These are phyloP conservation scores for Hestina assimilis DNA, from an alignment of 1,140 invertebrate genomes.

Conservation along the genomic window DNA sequence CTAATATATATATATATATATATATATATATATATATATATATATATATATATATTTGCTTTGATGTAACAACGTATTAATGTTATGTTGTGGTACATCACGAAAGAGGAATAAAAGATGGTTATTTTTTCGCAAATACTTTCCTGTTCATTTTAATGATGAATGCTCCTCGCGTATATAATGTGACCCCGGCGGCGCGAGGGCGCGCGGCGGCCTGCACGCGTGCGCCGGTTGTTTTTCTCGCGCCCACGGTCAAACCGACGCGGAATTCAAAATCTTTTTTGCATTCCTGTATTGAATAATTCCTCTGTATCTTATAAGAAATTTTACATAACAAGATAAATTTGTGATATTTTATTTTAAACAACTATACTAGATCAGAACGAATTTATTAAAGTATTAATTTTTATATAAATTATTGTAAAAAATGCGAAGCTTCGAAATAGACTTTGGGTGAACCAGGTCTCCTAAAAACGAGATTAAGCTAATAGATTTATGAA, in stretches of 20 bases:
- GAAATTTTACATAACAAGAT: too few species aligned
- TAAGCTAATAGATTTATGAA: too few species aligned
- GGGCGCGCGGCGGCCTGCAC: constrained; percentile 12
- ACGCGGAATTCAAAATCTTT: constrained; percentile 20
- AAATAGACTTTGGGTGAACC: too few species aligned
- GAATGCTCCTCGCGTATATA: neutral
- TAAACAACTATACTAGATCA: too few species aligned
- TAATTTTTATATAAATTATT: too few species aligned
- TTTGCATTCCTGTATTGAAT: constrained; percentile 18
- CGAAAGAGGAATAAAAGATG: neutral
- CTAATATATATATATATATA: neutral
- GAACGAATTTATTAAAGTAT: too few species aligned
- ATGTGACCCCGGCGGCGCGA: constrained; percentile 24
- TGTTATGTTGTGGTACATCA: too few species aligned
- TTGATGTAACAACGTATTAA: too few species aligned
- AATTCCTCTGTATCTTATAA: neutral
- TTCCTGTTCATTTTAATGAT: neutral
- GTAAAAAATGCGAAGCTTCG: too few species aligned
- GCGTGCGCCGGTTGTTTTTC: constrained; percentile 29
- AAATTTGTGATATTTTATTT: too few species aligned
- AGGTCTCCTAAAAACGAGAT: too few species aligned
- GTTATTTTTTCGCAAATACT: neutral
- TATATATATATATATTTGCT: neutral
- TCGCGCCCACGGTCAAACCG: constrained; percentile 5
- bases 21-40: neutral